phyloP scores from a whole-genome alignment of 2,797 vertebrate species.

The Pelochelys cantorii region DNA sequence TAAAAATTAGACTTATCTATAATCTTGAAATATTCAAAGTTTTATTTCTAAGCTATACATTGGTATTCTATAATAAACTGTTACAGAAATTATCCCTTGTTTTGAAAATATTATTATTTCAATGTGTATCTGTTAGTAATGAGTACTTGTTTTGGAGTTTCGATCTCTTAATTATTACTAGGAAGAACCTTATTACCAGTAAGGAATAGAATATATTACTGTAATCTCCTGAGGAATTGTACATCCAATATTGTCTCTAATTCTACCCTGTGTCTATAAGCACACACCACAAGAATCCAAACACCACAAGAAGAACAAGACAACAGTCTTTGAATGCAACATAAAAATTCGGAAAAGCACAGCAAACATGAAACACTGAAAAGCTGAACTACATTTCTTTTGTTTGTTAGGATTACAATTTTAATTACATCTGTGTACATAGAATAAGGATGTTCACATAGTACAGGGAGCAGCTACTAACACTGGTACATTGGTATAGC shows the following conservation, averaged over 20 bases:
- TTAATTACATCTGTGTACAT: conserved; percentile 99
- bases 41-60: conserved; percentile 97
- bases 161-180: conserved; percentile 89
- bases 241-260: conserved; percentile 96
- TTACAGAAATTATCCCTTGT: conserved; percentile 96
- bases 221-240: conserved; percentile 91
- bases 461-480: conserved; percentile 95
- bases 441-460: conserved; percentile 96
- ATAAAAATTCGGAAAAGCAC: conserved; percentile 89
- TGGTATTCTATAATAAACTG: conserved; percentile 96
- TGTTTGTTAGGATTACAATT: conserved; percentile 98
- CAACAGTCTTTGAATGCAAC: conserved; percentile 89
- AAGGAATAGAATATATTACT: conserved; percentile 89
- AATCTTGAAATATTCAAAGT: conserved; percentile 94
- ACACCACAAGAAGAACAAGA: conserved; percentile 93
- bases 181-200: conserved; percentile 91
- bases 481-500: conserved; percentile 95
- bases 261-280: conserved; percentile 96
- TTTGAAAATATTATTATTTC: conserved; percentile 93
- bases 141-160: conserved; percentile 89
- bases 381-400: conserved; percentile 94
- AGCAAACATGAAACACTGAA: conserved; percentile 95
- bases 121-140: conserved; percentile 90
- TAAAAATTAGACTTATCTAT: conserved; percentile 94
- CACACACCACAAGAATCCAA: conserved; percentile 93